Evolutionary conservation across 2,113 vertebrate species (phyloP), one percentile per base, ranked within the genome.

Genomic region (Diglossa brunneiventris): DNA sequence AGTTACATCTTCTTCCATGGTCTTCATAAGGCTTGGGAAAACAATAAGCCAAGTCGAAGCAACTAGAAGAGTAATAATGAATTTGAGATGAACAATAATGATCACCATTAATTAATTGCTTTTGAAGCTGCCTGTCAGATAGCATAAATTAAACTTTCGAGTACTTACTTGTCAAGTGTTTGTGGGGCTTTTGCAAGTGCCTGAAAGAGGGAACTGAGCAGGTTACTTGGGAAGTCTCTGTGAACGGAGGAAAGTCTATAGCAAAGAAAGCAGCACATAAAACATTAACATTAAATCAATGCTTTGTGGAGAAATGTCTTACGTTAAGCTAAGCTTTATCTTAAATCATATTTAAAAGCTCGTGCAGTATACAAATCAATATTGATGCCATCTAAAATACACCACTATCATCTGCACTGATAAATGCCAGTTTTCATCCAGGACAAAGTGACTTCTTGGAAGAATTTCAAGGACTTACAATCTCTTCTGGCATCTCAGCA

Each of bases 361-460:
- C 13, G 0, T 61, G 67, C 74, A 46, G 91, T 92, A 95, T 94
- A 97, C 91, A 89, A 95, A 96, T 97, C 95, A 95, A 97, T 97
- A 96, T 37, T 70, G 94, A 74, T 95, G 92, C 88, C 95, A 94
- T 96, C 93, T 95, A 87, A 96, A 96, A 95, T 82, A 93, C 83
- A 93, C 74, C 64, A 76, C 92, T 92, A 95, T 92, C 95, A 92
- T 94, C 86, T 88, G 59, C 74, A 78, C 78, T 95, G 94, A 89
- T 94, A 93, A 92, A 95, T 94, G 92, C 84, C 89, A 94, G 80
- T 87, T 97, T 93, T 84, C 73, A 94, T 96, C 81, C 92, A 96
- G 94, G 95, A 96, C 95, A 95, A 95, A 95, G 88, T 94, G 92
- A 95, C 91, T 96, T 95, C 94, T 94, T 96, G 96, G 96, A 96